phyloP scores from a whole-genome alignment of 2,113 vertebrate genomes.

The pig (Sus scrofa) region T2T-Sscrofa CM000812.6:209036501-209037000 shows the following conservation, averaged over 20 bases:
- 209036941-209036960: neutral
- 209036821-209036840: neutral
- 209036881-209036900: neutral
- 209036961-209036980: conserved; percentile 32
- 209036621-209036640: neutral
- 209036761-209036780: conserved; percentile 13
- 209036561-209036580: conserved; percentile 69
- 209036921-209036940: neutral
- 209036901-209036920: neutral
- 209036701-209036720: neutral
- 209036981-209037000: conserved; percentile 48
- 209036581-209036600: conserved; percentile 39
- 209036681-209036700: neutral
- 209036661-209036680: neutral
- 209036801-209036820: neutral
- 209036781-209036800: neutral
- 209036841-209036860: neutral
- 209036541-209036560: conserved; percentile 21
- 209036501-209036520: conserved; percentile 83
- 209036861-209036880: neutral
- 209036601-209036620: neutral
- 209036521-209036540: conserved; percentile 71
- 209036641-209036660: neutral
- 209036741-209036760: neutral
- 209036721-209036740: neutral